Base-by-base conservation (phyloP, 2,113 vertebrate genomes). In the Rallus limicola region DNA sequence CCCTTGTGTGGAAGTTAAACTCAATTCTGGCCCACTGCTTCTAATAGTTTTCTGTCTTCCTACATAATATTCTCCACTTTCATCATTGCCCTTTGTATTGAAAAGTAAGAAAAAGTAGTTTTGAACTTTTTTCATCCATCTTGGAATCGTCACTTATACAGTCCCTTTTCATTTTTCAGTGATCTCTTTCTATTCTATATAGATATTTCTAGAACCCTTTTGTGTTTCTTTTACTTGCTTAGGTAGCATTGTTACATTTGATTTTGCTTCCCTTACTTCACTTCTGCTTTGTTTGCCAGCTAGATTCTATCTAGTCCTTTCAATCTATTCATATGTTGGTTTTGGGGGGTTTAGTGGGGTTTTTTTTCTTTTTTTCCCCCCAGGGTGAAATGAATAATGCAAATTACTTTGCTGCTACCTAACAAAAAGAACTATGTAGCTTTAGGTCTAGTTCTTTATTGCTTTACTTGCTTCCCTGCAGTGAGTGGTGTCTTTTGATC, bases 131-230 rank as follows among this genome's bases (percentile, higher is more conserved):
- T 93, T 88, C 52, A 93, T 56, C 64, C 33, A 62, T 81, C 72
- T 79, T 78, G 42, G 8, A 72, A 23, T 44, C 53, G 74, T 94
- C 46, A 82, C 15, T 68, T 67, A 33, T 8, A 48, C 13, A 26
- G 7, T 42, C 46, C 24, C 48, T 94, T 93, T 93, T 86, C 83
- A 75, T 16, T 86, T 78, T 89, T 55, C 68, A 70, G 44, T 56
- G 50, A 8, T 67, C 64, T 90, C n/a, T 55, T 75, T 64, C 58
- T 84, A 7, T 64, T 91, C 68, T 86, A 18, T 86, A 38, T 68
- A 64, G 72, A 63, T 96, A 86, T 94, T 96, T 96, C 92, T 58
- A 85, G 74, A 91, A 44, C 19, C 5, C 33, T 91, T 91, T 89
- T 75, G 55, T 80, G 58, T 71, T 91, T 82, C 80, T 80, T 78